These are phyloP conservation scores for Ictalurus punctatus DNA, from an alignment of 2,113 vertebrate species.

Conservation along the genomic window DNA sequence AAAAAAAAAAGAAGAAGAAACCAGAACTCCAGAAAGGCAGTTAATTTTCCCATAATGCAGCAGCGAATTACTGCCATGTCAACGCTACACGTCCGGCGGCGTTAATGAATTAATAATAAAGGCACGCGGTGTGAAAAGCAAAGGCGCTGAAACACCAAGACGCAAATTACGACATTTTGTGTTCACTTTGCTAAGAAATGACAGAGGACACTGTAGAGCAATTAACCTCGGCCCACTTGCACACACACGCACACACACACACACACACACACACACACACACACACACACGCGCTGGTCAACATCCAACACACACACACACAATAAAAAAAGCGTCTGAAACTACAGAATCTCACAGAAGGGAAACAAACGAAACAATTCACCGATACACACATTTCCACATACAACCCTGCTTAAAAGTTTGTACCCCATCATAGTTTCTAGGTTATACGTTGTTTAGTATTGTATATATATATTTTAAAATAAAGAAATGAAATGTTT, in stretches of 20 bases:
- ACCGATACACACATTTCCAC: neutral
- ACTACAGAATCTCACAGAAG: neutral
- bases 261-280: neutral
- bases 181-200: constrained; percentile 25
- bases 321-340: neutral
- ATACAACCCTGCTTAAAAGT: neutral
- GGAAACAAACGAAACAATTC: neutral
- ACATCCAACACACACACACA: neutral
- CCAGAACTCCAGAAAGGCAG: neutral
- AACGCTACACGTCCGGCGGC: neutral
- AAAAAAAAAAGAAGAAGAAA: neutral
- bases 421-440: neutral
- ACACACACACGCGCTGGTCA: neutral
- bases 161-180: constrained; percentile 29
- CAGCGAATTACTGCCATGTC: constrained; percentile 25
- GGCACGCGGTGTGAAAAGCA: neutral
- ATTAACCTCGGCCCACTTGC: constrained; percentile 24
- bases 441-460: neutral
- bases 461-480: too few relatives aligned
- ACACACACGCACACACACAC: neutral
- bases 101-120: constrained; percentile 26
- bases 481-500: too few relatives aligned
- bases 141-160: neutral
- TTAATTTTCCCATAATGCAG: constrained; percentile 27
- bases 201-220: constrained; percentile 41